phyloP scores from a whole-genome alignment of 2,113 vertebrate genomes.

The Psophia crepitans region DNA sequence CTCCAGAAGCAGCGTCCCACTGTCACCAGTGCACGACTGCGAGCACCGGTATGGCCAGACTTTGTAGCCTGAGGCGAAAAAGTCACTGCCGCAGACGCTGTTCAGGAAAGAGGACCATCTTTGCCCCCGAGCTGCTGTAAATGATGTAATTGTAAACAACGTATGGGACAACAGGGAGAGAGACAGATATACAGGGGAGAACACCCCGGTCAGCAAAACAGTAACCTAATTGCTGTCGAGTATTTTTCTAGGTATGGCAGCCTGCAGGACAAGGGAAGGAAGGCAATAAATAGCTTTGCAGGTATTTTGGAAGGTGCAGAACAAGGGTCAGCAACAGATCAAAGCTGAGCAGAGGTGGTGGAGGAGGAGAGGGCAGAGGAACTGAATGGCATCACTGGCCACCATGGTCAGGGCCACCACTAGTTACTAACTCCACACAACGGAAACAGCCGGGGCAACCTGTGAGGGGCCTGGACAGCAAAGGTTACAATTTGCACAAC shows the following conservation, averaged over 20 bases:
- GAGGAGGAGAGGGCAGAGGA: background rate
- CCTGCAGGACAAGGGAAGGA: background rate
- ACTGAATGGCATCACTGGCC: background rate
- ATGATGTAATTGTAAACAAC: background rate
- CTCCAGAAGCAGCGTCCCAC: background rate
- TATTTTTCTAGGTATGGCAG: background rate
- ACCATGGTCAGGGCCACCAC: fast-evolving
- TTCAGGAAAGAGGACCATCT: background rate
- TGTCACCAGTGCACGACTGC: background rate
- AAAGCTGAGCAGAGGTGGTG: background rate
- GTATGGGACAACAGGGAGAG: background rate
- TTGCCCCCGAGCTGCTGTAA: background rate
- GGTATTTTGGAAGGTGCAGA: background rate
- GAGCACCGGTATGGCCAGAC: background rate
- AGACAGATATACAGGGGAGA: background rate
- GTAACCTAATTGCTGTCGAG: background rate
- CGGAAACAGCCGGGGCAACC: background rate
- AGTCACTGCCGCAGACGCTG: background rate
- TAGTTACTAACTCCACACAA: background rate
- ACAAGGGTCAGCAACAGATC: background rate
- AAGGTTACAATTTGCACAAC: background rate
- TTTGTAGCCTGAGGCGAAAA: background rate
- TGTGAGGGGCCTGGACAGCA: background rate
- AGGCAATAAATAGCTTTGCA: background rate
- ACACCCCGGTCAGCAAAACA: background rate